These are phyloP conservation scores for Erebia palarica DNA, from an alignment of 2,888 invertebrate species.

Conservation along the genomic window DNA sequence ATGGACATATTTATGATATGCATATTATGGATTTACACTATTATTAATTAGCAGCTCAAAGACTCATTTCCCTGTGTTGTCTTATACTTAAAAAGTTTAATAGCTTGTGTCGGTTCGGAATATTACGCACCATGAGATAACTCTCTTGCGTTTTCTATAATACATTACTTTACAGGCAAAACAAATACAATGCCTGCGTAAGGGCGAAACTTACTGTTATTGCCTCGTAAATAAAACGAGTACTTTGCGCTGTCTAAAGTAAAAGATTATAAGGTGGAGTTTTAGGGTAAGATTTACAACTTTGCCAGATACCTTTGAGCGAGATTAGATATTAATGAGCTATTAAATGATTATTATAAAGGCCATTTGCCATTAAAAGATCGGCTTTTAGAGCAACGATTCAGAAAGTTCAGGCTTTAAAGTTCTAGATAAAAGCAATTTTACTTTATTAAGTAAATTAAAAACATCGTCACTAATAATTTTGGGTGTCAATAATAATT, in stretches of 20 bases:
- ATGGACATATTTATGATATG: too few species aligned
- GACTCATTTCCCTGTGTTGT: not conserved
- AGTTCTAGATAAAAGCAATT: too few species aligned
- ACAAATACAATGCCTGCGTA: constrained; percentile 27
- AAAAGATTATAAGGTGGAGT: constrained; percentile 33
- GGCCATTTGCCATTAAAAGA: not conserved
- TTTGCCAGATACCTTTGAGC: constrained; percentile 31
- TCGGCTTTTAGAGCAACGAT: not conserved
- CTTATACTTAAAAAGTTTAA: not conserved
- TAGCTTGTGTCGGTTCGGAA: not conserved
- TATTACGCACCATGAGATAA: not conserved
- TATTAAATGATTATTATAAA: constrained; percentile 15
- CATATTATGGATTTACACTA: too few species aligned
- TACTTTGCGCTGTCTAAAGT: constrained; percentile 32
- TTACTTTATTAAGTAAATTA: too few species aligned
- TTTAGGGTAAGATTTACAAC: constrained; percentile 34
- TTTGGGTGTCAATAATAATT: too few species aligned
- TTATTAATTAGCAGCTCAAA: too few species aligned
- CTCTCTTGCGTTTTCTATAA: constrained; percentile 24
- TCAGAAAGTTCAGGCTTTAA: too few species aligned
- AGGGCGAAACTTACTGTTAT: constrained; percentile 33
- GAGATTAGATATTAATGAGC: constrained; percentile 25
- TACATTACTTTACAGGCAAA: constrained; percentile 12
- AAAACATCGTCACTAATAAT: too few species aligned
- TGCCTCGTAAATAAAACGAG: constrained; percentile 37